Conservation (phyloP, 2,797 vertebrate genomes). For the Pseudomugil gertrudae region DNA sequence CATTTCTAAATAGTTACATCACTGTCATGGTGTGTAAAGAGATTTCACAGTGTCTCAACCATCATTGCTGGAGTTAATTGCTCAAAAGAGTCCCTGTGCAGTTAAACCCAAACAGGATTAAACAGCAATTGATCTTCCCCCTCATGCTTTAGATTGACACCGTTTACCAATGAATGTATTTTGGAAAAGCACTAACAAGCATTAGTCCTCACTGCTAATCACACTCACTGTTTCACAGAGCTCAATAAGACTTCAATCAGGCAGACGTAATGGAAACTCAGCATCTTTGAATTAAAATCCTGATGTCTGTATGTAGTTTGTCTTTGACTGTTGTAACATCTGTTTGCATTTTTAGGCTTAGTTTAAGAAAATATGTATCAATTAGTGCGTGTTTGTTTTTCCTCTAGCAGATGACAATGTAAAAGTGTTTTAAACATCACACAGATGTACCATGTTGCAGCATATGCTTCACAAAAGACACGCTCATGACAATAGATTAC, state of each 20-base stretch:
- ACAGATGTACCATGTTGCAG: slow-evolving; percentile 32
- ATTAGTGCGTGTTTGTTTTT: slow-evolving; percentile 9
- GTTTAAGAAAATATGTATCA: slow-evolving; percentile 9
- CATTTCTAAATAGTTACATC: slow-evolving; percentile 38
- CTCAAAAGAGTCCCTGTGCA: slow-evolving; percentile 51
- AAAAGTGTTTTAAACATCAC: slow-evolving; percentile 41
- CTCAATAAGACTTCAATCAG: slow-evolving; percentile 30
- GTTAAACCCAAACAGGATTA: slow-evolving; percentile 58
- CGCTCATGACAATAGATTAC: slow-evolving; percentile 41
- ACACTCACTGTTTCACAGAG: slow-evolving; percentile 24
- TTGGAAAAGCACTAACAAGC: slow-evolving; percentile 48
- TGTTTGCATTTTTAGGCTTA: slow-evolving; percentile 1
- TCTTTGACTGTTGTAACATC: slow-evolving; percentile 10
- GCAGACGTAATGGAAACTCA: slow-evolving; percentile 22
- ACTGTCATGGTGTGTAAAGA: slow-evolving; percentile 41
- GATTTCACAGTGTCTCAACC: slow-evolving; percentile 61
- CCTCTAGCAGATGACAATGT: slow-evolving; percentile 18
- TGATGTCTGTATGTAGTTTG: slow-evolving; percentile 5
- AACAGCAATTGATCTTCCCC: slow-evolving; percentile 56
- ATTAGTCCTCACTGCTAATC: slow-evolving; percentile 26
- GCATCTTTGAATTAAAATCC: slow-evolving; percentile 18
- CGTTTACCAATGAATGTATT: slow-evolving; percentile 40
- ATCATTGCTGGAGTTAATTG: slow-evolving; percentile 57
- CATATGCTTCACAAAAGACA: slow-evolving; percentile 38
- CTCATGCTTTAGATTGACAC: slow-evolving; percentile 49